Percentiles rank a stretch among this genome's conserved stretches.
These are phyloP conservation scores for Sepioteuthis lessoniana DNA, from an alignment of 2,888 invertebrate species.

Conservation along the genomic window DNA sequence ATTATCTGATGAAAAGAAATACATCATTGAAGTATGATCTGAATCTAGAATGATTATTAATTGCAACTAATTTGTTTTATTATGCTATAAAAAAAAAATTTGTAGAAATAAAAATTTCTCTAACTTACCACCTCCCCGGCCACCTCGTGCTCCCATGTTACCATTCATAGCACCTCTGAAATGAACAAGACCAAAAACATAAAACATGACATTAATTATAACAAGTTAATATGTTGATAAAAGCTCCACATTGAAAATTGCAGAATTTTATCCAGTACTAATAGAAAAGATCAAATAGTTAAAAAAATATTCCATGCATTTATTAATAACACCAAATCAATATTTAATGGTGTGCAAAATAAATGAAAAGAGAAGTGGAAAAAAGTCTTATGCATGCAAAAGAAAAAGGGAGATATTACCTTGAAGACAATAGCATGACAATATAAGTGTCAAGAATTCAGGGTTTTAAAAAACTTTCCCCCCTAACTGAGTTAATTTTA, in stretches of 20 bases:
- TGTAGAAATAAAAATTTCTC: background rate
- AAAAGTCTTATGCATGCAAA: background rate
- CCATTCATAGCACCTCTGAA: constrained; percentile 54
- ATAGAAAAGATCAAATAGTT: background rate
- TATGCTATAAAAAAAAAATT: background rate
- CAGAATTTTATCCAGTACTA: background rate
- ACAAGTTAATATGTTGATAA: background rate
- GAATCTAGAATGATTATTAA: background rate
- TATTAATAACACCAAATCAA: background rate
- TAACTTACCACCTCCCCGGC: constrained; percentile 42
- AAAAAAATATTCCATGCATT: background rate
- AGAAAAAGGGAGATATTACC: background rate
- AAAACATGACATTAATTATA: background rate
- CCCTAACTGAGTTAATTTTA: too few species aligned
- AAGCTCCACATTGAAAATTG: background rate
- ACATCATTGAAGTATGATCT: too few species aligned
- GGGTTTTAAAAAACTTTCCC: background rate
- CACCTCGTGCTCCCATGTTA: constrained; percentile 43
- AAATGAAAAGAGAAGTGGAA: background rate
- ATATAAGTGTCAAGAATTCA: background rate
- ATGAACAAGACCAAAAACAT: constrained; percentile 52
- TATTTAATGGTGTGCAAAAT: background rate
- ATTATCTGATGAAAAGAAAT: background rate
- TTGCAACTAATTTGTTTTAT: background rate
- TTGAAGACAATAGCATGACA: background rate